Evolutionary conservation across 2,797 vertebrate genomes (phyloP).

Genomic region (Ptychadena robeensis): DNA sequence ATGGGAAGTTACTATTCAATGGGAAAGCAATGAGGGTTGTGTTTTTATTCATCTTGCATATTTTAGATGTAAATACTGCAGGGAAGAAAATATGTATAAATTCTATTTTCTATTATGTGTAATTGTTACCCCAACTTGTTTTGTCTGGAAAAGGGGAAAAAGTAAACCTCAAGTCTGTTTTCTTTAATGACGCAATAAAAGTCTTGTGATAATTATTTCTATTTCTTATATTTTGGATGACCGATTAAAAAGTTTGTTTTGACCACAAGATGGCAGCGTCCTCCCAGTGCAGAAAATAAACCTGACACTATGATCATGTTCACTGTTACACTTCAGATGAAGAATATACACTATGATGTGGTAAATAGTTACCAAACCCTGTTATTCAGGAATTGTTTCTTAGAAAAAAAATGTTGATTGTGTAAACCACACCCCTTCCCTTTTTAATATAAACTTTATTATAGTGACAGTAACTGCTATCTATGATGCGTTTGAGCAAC

Average conservation of each 20-base stretch:
- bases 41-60: not conserved
- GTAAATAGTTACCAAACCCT: too few relatives aligned
- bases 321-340: not conserved
- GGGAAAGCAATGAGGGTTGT: not conserved
- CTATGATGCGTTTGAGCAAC: too few relatives aligned
- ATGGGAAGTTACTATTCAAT: too few relatives aligned
- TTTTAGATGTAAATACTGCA: constrained; percentile 3
- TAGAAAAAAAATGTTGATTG: too few relatives aligned
- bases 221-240: not conserved
- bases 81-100: not conserved
- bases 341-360: not conserved
- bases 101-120: not conserved
- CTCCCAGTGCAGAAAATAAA: not conserved
- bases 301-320: not conserved
- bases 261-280: constrained; percentile 23
- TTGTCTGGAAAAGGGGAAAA: not conserved
- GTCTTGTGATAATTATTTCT: constrained; percentile 1
- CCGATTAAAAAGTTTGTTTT: not conserved
- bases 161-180: constrained; percentile 10
- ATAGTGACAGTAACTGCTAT: too few relatives aligned
- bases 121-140: not conserved
- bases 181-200: constrained; percentile 22
- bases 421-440: too few relatives aligned
- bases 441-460: too few relatives aligned
- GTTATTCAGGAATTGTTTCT: too few relatives aligned